Conservation (phyloP, 1,140 invertebrate genomes). For the Ganaspis sp. region DNA sequence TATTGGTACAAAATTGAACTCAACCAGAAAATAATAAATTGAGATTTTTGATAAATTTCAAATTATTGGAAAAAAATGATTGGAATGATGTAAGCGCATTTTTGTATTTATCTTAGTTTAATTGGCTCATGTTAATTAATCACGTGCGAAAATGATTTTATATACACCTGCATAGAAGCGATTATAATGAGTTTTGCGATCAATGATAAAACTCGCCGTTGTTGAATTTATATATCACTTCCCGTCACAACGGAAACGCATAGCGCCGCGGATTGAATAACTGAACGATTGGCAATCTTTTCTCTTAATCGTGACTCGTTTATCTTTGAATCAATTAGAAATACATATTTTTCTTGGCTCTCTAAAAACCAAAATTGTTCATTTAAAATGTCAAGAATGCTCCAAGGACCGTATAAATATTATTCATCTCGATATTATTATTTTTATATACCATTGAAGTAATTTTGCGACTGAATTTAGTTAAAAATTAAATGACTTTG, state of each 20-base stretch:
- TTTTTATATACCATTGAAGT: no score
- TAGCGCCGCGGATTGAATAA: slow-evolving; percentile 10
- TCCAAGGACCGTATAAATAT: no score
- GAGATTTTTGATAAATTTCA: no score
- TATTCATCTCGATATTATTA: no score
- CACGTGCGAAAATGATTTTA: not conserved
- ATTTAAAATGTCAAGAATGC: slow-evolving; percentile 7
- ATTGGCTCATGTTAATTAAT: not conserved
- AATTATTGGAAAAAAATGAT: no score
- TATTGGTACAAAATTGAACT: no score
- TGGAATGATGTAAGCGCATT: no score
- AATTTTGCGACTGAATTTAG: no score
- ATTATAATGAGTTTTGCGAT: slow-evolving; percentile 17
- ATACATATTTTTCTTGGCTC: not conserved
- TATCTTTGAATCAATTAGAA: not conserved
- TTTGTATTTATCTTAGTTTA: no score
- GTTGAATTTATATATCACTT: slow-evolving; percentile 10
- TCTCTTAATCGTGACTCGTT: slow-evolving; percentile 7
- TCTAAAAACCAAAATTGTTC: not conserved
- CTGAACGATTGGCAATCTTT: not conserved
- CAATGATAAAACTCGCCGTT: slow-evolving; percentile 4
- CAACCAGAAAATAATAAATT: no score
- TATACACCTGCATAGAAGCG: not conserved
- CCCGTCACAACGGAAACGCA: slow-evolving; percentile 3
- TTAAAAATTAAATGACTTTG: not conserved